Base-by-base conservation (phyloP, 2,888 invertebrate genomes). In the Lissocephala sabroskyi region DNA sequence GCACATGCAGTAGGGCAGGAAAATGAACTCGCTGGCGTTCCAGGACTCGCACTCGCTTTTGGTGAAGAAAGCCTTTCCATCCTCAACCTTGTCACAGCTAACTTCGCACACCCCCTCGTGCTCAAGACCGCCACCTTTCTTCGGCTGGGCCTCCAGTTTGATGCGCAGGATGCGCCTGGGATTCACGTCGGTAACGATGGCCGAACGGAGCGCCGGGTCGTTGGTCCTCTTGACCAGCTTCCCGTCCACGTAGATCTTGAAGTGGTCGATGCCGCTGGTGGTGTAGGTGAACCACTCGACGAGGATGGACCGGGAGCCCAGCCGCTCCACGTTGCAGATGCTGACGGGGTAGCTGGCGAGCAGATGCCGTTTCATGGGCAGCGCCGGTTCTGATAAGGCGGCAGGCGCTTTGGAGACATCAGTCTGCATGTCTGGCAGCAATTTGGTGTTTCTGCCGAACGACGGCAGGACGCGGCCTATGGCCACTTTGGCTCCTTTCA, bases 201-300 rank as follows among this genome's bases (percentile, higher is more conserved):
- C 53, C 16, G 7, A 3, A 1, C 33, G 54, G 18, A 41, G 9
- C 2, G 35, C 30, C 7, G 56, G 46, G 49, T 60, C 49, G 11
- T 47, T 66, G 13, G 76, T 28, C 2, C 60, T 54, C 5, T 65
- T 64, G 11, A 18, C 18, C 0, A 18, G 23, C 10, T 3, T 10
- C 0, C 40, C 35, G 19, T 76, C 70, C n/a, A 74, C 55, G 5
- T 32, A 58, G 13, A 71, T 60, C 26, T 52, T 51, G 28, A 65
- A 71, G 41, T 76, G 66, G 10, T 44, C 49, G 2, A 71, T 44
- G 16, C 49, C 39, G 10, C 40, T 19, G 0, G 39, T 11, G 17
- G 70, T 74, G 18, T 76, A 74, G 13, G 54, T 32, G 35, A 47
- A 64, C 71, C 71, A 71, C 1, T 56, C 40, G 1, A 71, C n/a